phyloP scores from a whole-genome alignment of 2,888 invertebrate species.

The Laothoe populi region DNA sequence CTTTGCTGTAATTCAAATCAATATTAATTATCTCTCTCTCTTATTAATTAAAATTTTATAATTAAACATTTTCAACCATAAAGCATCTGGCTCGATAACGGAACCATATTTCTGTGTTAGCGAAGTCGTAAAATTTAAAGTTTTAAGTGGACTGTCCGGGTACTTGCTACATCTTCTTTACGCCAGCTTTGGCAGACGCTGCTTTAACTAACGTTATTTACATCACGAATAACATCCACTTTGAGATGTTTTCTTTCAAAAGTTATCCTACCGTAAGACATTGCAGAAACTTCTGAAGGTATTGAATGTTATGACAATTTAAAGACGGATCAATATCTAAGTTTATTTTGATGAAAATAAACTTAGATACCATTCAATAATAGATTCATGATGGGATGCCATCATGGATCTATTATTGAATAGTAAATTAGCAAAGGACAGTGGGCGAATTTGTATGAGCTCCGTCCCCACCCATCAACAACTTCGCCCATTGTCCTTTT shows the following conservation, averaged over 20 bases:
- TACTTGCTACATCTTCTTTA: slow-evolving; percentile 17
- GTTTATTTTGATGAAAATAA: no score
- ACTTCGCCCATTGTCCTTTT: no score
- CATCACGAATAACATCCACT: slow-evolving; percentile 18
- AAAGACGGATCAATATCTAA: no score
- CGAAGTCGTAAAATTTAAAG: slow-evolving; percentile 27
- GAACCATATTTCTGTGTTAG: slow-evolving; percentile 20
- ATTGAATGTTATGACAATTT: not conserved
- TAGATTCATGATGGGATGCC: no score
- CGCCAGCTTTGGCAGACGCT: slow-evolving; percentile 11
- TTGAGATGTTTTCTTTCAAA: not conserved
- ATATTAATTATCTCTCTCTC: not conserved
- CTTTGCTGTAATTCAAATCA: no score
- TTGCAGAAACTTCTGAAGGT: not conserved
- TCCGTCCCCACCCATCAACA: no score
- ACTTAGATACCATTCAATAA: no score
- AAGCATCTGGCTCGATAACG: slow-evolving; percentile 6
- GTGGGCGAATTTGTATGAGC: no score
- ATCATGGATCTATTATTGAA: no score
- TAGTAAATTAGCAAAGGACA: no score
- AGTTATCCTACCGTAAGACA: no score
- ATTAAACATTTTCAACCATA: not conserved
- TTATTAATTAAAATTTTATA: not conserved
- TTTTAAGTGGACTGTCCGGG: slow-evolving; percentile 28
- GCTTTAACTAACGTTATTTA: slow-evolving; percentile 6